These are phyloP conservation scores for Pseudococcus longispinus DNA, from an alignment of 2,888 invertebrate species.

Conservation along the genomic window DNA sequence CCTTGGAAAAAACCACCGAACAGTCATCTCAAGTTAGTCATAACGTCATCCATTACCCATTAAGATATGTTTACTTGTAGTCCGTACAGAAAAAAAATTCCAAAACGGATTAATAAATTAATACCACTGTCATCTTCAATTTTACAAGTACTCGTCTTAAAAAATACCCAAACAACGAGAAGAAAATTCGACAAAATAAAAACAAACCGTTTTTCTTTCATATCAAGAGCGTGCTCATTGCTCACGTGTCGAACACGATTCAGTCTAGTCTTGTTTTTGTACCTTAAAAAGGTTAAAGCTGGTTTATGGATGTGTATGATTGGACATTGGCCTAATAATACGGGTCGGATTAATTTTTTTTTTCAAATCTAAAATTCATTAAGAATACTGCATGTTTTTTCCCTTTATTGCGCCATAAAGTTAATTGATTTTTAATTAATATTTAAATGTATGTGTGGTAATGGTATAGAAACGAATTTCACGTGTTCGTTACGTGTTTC, in stretches of 20 bases:
- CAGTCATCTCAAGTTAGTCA: background rate
- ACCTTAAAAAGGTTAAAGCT: background rate
- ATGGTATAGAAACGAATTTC: background rate
- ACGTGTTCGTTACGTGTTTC: constrained; percentile 6
- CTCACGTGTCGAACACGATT: constrained; percentile 24
- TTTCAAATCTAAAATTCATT: constrained; percentile 28
- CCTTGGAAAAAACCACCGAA: background rate
- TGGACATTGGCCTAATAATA: constrained; percentile 28
- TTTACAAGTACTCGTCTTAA: background rate
- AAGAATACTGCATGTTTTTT: background rate
- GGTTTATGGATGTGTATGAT: background rate
- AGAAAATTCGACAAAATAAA: background rate
- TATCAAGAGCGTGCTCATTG: background rate
- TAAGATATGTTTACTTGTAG: background rate
- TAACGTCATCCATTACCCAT: background rate
- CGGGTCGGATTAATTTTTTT: background rate
- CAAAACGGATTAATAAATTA: too few relatives aligned
- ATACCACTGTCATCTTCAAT: background rate
- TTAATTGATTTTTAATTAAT: constrained; percentile 26
- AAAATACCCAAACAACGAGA: background rate
- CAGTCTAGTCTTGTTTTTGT: background rate
- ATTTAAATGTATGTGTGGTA: background rate
- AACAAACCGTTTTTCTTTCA: background rate
- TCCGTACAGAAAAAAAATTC: background rate
- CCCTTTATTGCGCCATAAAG: constrained; percentile 1